Base-by-base conservation (phyloP, 2,113 vertebrate species). In the Dolichotis patagonum region DNA sequence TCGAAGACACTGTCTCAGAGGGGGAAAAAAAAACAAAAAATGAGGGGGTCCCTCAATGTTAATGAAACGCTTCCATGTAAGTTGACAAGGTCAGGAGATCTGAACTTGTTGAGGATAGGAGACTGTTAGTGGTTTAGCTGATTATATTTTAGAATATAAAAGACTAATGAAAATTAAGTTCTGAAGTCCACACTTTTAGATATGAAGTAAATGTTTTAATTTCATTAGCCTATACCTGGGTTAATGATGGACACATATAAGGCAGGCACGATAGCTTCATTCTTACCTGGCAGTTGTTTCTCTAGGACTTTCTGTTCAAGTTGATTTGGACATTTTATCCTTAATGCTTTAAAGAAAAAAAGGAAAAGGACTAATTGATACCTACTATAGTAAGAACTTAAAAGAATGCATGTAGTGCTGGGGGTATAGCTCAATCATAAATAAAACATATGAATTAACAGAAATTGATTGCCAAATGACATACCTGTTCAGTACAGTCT, bases 271-370 rank as follows among this genome's bases (percentile, higher is more conserved):
- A n/a, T 0, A 58, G 46, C 19, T 17, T 35, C 20, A 8, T n/a
- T 22, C 98, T 98, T 98, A 99, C 99, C 99, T 98, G 99, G 99
- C 62, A 99, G 98, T 75, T 99, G 99, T 96, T 99, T 99, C 93
- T 99, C 98, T 7, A 99, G 94, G 7, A 98, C 98, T 84, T 98
- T 98, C 73, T 98, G 98, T 26, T 99, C 99, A 0, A 98, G 89
- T 10, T 98, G 98, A 19, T 99, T 98, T 7, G 99, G 99, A 97
- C 98, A 99, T 77, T 98, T 98, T 92, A 99, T 99, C 1, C 98
- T 99, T 41, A 99, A 88, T 91, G 98, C 99, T 99, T 96, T 98
- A 98, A 88, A 26, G 73, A 85, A 32, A 52, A 95, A 89, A 88
- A 91, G 77, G 89, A 81, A 5, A 0, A 81, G 63, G 22, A 85